Conservation (phyloP, 2,888 invertebrate genomes). For the Acleris sparsana region DNA sequence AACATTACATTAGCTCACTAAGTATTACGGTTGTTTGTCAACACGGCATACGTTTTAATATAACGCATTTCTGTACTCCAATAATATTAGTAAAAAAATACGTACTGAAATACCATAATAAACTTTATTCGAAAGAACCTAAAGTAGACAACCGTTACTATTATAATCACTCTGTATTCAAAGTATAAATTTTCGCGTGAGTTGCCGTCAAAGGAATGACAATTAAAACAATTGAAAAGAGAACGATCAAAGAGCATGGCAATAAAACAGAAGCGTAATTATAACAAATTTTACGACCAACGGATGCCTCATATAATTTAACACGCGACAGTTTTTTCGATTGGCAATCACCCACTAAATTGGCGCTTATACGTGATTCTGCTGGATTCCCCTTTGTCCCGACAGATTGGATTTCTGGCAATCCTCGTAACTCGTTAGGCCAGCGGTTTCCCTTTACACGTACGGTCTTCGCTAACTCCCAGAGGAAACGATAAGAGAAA, state of each 20-base stretch:
- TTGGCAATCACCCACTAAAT: constrained; percentile 37
- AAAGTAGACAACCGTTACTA: too few species aligned
- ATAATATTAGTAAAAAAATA: too few species aligned
- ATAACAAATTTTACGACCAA: constrained; percentile 29
- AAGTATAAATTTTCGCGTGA: not conserved
- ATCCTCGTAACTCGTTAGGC: constrained; percentile 33
- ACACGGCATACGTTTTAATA: too few species aligned
- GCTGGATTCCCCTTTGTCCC: constrained; percentile 30
- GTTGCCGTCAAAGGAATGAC: constrained; percentile 19
- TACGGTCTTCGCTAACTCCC: constrained; percentile 26
- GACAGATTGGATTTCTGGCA: constrained; percentile 35
- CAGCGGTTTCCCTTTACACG: constrained; percentile 31
- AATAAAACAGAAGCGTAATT: constrained; percentile 31
- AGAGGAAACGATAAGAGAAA: constrained; percentile 29
- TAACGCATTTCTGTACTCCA: too few species aligned
- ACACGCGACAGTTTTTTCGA: constrained; percentile 35
- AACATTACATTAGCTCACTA: too few species aligned
- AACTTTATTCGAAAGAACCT: too few species aligned
- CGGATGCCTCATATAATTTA: constrained; percentile 33
- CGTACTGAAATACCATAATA: too few species aligned
- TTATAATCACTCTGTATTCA: not conserved
- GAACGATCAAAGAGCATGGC: constrained; percentile 13
- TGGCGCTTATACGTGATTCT: constrained; percentile 36
- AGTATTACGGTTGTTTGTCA: too few species aligned
- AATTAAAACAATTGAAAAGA: constrained; percentile 16